Conservation (phyloP, 2,113 vertebrate species). For the Callithrix jacchus region DNA sequence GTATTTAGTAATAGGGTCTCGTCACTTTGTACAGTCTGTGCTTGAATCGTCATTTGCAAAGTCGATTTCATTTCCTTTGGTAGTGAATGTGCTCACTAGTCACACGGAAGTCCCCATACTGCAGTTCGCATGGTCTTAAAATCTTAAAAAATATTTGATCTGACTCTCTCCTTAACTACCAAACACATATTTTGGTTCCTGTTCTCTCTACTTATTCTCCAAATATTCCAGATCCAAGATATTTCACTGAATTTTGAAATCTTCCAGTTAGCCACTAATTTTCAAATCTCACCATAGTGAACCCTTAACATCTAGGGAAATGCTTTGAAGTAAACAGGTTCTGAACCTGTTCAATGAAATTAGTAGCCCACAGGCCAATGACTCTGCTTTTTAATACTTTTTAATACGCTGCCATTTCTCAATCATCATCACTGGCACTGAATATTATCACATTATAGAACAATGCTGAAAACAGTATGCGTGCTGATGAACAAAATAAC, state of each 20-base stretch:
- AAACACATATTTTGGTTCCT: neutral
- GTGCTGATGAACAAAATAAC: neutral
- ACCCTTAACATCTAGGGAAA: neutral
- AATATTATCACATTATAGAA: neutral
- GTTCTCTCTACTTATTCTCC: neutral
- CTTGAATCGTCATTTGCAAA: neutral
- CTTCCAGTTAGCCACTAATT: neutral
- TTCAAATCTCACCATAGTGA: neutral
- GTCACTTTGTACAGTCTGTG: neutral
- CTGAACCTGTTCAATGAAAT: neutral
- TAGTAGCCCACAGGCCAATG: neutral
- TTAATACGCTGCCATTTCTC: neutral
- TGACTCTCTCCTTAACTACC: neutral
- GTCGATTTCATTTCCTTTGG: neutral
- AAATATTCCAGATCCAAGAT: neutral
- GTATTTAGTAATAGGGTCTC: neutral
- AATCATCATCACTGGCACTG: fast-evolving
- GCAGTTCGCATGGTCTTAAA: neutral
- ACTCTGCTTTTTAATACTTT: neutral
- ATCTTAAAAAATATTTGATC: neutral
- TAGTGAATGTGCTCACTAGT: neutral
- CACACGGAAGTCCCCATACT: neutral
- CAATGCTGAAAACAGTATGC: neutral
- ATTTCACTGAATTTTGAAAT: neutral
- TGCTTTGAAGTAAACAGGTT: neutral